Base-by-base conservation (phyloP, 1,140 invertebrate genomes). In the Bombus soroeensis region DNA sequence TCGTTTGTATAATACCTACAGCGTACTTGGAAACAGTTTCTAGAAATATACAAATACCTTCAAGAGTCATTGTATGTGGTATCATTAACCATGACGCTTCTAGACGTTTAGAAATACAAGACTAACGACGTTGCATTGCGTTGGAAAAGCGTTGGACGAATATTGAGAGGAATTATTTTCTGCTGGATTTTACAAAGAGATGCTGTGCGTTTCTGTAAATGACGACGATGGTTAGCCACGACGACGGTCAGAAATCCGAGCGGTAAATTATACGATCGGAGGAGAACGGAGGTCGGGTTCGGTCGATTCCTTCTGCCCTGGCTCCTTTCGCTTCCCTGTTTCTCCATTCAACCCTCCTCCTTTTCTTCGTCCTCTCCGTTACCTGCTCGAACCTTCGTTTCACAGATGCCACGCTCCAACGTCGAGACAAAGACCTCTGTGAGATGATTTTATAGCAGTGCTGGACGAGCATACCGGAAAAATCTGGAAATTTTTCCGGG, bases 211-310 rank as follows among this genome's bases (percentile, higher is more conserved):
- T 39, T 41, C 75, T 83, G 85, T 88, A 88, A 88, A 88, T 71
- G 73, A 87, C 62, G 53, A 32, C 13, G 74, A 78, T 12, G 39
- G 70, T 62, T 62, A 62, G 4, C 18, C 22, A 8, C 18, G 47
- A 28, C 43, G 34, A 39, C 34, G 18, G 22, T 25, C 70, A 59
- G 37, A 62, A 74, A 83, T 64, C 73, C 39, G 25, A 32, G 37
- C 32, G 71, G 73, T 83, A 87, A 88, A 83, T 88, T 87, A 76
- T 74, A 53, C 53, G 80, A 87, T 79, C 75, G 75, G 28, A 25
- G 57, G 34, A 39, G 37, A 70, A 89, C 53, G 37, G 53, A 59
- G 62, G 68, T 57, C 62, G 3, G 53, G 22, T 83, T 80, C 22
- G 32, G 34, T 71, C 72, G 57, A 75, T 81, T n/a, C 32, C 59